phyloP scores from a whole-genome alignment of 2,888 invertebrate species.

The Drosophila silvestris region DNA sequence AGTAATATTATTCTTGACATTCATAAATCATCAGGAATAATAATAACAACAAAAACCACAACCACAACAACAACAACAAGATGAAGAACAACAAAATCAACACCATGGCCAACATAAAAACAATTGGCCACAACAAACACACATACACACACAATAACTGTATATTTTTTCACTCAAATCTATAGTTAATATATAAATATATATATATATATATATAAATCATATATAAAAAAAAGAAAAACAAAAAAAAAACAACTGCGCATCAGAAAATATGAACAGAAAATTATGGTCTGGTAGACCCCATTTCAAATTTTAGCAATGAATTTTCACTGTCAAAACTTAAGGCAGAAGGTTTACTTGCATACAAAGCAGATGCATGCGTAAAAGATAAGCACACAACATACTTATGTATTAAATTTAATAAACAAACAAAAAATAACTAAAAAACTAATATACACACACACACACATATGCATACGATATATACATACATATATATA shows the following conservation, averaged over 20 bases:
- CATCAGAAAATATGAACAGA: neutral
- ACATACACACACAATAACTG: slow-evolving; percentile 49
- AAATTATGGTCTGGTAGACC: slow-evolving; percentile 31
- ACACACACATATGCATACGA: slow-evolving; percentile 41
- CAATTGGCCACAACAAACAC: slow-evolving; percentile 16
- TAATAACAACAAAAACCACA: slow-evolving; percentile 1
- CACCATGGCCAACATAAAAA: slow-evolving; percentile 4
- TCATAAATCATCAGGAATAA: slow-evolving; percentile 17
- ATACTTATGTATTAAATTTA: slow-evolving; percentile 77
- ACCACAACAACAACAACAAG: neutral
- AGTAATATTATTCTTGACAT: slow-evolving; percentile 18
- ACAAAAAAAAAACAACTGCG: slow-evolving; percentile 13
- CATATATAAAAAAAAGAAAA: slow-evolving; percentile 42
- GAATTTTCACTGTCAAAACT: slow-evolving; percentile 53
- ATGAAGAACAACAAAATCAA: slow-evolving; percentile 1
- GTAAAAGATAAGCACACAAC: slow-evolving; percentile 64
- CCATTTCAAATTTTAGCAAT: slow-evolving; percentile 62
- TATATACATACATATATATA: slow-evolving; percentile 25
- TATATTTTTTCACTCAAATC: slow-evolving; percentile 77
- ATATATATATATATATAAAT: slow-evolving; percentile 53
- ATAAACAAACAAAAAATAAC: slow-evolving; percentile 39
- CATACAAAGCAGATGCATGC: slow-evolving; percentile 40
- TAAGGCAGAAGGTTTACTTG: slow-evolving; percentile 51
- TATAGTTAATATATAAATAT: slow-evolving; percentile 63
- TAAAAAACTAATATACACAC: slow-evolving; percentile 25